Conservation (phyloP, 2,113 vertebrate genomes). For the Erythrolamprus reginae region DNA sequence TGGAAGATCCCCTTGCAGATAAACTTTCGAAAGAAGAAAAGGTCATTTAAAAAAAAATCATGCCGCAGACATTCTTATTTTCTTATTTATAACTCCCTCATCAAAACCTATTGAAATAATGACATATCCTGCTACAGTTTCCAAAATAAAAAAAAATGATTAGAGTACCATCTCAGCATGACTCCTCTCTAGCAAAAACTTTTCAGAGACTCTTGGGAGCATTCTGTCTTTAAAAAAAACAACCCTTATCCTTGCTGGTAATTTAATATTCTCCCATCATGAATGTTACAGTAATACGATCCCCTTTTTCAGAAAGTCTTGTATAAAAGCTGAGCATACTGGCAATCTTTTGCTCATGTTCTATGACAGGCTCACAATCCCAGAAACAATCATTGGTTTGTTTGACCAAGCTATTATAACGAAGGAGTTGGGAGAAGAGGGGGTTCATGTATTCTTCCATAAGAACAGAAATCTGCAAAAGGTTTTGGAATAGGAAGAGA, state of each 20-base stretch:
- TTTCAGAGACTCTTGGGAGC: constrained; percentile 23
- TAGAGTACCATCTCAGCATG: neutral
- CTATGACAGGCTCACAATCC: constrained; percentile 18
- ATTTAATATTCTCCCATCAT: constrained; percentile 24
- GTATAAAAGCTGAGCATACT: neutral
- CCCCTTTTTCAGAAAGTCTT: constrained; percentile 20
- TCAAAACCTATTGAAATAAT: neutral
- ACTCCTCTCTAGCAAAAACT: constrained; percentile 16
- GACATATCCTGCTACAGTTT: neutral
- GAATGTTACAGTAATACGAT: constrained; percentile 37
- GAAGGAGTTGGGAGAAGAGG: neutral
- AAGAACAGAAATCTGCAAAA: constrained; percentile 4
- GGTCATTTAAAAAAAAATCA: neutral
- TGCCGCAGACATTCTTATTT: neutral
- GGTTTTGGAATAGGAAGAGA: neutral
- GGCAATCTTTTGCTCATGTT: constrained; percentile 18
- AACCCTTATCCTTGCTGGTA: constrained; percentile 8
- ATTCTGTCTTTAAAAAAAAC: constrained; percentile 17
- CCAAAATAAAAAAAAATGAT: neutral
- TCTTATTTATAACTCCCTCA: neutral
- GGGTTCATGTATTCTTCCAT: neutral
- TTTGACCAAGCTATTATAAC: constrained; percentile 15
- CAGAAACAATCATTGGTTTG: constrained; percentile 19
- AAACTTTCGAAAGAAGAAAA: neutral
- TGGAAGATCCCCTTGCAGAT: neutral